phyloP scores from a whole-genome alignment of 2,113 vertebrate genomes.

The Chamaea fasciata region DNA sequence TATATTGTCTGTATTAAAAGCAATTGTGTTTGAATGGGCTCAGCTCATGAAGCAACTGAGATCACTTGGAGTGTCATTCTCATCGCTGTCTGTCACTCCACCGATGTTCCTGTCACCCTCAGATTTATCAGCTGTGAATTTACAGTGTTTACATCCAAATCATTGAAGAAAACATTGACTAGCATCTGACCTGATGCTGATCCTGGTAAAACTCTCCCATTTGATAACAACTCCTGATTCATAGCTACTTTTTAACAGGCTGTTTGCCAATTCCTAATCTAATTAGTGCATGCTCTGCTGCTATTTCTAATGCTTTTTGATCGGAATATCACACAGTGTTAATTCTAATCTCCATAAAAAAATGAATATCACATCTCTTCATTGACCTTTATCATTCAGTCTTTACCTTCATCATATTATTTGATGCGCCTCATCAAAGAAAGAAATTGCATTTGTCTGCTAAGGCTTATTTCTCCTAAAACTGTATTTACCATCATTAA shows the following conservation, averaged over 20 bases:
- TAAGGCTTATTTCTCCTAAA: conserved; percentile 52
- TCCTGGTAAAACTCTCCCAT: not conserved
- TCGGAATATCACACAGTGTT: conserved; percentile 52
- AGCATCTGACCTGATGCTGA: conserved; percentile 25
- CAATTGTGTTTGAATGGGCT: conserved; percentile 53
- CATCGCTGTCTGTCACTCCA: conserved; percentile 39
- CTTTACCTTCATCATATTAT: conserved; percentile 53
- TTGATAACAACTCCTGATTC: conserved; percentile 19
- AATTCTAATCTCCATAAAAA: conserved; percentile 54
- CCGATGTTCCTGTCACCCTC: conserved; percentile 10
- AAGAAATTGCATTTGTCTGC: conserved; percentile 47
- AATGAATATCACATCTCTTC: conserved; percentile 40
- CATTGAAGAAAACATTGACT: conserved; percentile 38
- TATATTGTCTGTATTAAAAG: conserved; percentile 34
- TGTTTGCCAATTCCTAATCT: conserved; percentile 56
- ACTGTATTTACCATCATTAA: conserved; percentile 35
- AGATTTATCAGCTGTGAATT: conserved; percentile 55
- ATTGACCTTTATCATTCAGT: conserved; percentile 52
- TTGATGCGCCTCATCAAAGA: conserved; percentile 55
- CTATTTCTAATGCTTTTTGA: conserved; percentile 57
- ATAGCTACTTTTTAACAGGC: conserved; percentile 56
- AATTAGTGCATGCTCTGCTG: conserved; percentile 55
- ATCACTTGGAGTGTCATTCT: conserved; percentile 30
- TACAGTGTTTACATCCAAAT: conserved; percentile 31
- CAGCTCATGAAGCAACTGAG: conserved; percentile 32